Conservation (phyloP, 2,113 vertebrate species). For the Rhinolophus sinicus region DNA sequence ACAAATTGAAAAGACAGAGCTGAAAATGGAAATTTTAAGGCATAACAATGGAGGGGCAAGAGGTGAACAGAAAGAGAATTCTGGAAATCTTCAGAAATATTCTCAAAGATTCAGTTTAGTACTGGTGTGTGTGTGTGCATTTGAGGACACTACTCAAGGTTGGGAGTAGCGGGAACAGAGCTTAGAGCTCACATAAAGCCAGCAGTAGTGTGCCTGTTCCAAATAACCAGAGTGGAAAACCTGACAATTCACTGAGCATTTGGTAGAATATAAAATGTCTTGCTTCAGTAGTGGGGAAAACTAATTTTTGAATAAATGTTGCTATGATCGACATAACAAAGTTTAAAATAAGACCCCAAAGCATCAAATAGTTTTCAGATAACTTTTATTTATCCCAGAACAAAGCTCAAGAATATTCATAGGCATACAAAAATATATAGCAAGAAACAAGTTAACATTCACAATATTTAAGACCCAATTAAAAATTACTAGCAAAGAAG, state of each 20-base stretch:
- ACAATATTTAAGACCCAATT: not conserved
- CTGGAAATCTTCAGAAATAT: not conserved
- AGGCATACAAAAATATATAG: not conserved
- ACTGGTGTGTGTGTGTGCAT: not conserved
- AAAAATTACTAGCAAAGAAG: slow-evolving; percentile 3
- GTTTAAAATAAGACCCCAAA: not conserved
- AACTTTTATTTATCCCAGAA: not conserved
- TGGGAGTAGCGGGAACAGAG: not conserved
- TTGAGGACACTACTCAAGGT: not conserved
- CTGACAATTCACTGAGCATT: not conserved
- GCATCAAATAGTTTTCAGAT: not conserved
- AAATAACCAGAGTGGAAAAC: not conserved
- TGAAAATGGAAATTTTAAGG: not conserved
- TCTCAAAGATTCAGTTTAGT: not conserved
- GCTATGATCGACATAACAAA: not conserved
- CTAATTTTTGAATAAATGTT: not conserved
- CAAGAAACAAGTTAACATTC: not conserved
- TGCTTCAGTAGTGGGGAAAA: not conserved
- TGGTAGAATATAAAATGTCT: not conserved
- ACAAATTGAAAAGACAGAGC: not conserved
- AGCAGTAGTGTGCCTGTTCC: not conserved
- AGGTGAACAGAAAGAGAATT: not conserved
- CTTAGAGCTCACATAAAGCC: not conserved
- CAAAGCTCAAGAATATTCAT: not conserved
- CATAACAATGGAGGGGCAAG: not conserved